Evolutionary conservation across 2,797 vertebrate genomes (phyloP), one percentile per base, ranked within the genome.

Genomic region (Threskiornis aethiopicus): DNA sequence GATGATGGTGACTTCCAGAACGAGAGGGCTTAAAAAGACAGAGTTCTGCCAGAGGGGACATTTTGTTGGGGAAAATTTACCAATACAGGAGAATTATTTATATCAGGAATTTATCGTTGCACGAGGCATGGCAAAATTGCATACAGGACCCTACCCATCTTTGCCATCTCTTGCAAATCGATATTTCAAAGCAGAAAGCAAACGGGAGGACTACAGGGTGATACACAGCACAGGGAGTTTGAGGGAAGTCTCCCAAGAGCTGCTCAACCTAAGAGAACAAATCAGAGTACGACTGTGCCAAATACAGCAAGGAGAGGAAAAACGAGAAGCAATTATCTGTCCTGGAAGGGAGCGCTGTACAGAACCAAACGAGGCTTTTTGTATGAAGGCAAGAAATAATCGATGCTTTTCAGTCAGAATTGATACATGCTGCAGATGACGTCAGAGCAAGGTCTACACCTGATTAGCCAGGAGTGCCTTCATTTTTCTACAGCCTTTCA

Each of bases 181-280:
- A 1, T 35, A 46, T 9, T 12, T 39, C 33, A 39, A 49, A 82
- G 51, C 22, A 69, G 37, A 62, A 62, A 5, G 55, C 16, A 79
- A 85, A 65, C 0, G 39, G 11, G 52, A 79, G 33, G 35, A 52
- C 20, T 82, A 33, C 3, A 42, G 11, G 35, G 24, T 24, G 9
- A 77, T 4, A 54, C 0, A 7, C 0, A 5, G 47, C 44, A 57
- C 1, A 16, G 49, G 20, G 24, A 90, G n/a, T 16, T 83, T 3
- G 3, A 67, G 16, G 39, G 29, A 82, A 79, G 54, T 4, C 37
- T 81, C 62, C 55, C 41, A 14, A n/a, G 58, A 76, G 86, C 55
- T 55, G 18, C 21, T 84, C 26, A 31, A 58, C 42, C 22, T 46
- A 49, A 41, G 18, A 93, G 57, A 84, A 75, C 25, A 61, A 67